A percentile compares a stretch with the other conserved stretches of the same genome.
phyloP scores from a whole-genome alignment of 2,113 vertebrate genomes.

The Megaceryle torquata region DNA sequence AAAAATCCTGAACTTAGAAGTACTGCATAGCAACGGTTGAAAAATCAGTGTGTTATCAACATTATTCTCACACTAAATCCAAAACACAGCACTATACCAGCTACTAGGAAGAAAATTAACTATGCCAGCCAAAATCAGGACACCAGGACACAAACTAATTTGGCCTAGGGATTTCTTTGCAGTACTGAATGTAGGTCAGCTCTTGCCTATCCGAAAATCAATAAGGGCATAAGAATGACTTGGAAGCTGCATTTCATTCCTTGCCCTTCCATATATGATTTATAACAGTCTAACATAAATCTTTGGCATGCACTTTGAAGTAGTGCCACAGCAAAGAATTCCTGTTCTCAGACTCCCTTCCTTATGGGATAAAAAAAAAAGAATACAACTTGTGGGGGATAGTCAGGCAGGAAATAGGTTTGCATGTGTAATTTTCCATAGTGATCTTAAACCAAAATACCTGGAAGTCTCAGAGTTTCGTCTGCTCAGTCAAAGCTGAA shows the following conservation, averaged over 20 bases:
- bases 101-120: background rate
- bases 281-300: slow-evolving; percentile 12
- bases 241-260: slow-evolving; percentile 25
- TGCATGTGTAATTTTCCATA: background rate
- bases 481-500: background rate
- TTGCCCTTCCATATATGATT: slow-evolving; percentile 21
- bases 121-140: background rate
- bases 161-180: background rate
- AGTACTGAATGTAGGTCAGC: background rate
- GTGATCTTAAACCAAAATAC: background rate
- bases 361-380: background rate
- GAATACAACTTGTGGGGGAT: background rate
- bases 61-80: background rate
- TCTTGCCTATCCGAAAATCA: background rate
- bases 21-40: background rate
- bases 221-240: slow-evolving; percentile 5
- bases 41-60: background rate
- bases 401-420: background rate
- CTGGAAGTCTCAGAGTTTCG: background rate
- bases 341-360: background rate
- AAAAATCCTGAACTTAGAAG: background rate
- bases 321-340: slow-evolving; percentile 10
- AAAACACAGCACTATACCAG: background rate
- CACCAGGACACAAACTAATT: background rate
- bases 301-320: background rate